Conservation (phyloP, 2,888 invertebrate genomes). For the Oeneis ivallda region DNA sequence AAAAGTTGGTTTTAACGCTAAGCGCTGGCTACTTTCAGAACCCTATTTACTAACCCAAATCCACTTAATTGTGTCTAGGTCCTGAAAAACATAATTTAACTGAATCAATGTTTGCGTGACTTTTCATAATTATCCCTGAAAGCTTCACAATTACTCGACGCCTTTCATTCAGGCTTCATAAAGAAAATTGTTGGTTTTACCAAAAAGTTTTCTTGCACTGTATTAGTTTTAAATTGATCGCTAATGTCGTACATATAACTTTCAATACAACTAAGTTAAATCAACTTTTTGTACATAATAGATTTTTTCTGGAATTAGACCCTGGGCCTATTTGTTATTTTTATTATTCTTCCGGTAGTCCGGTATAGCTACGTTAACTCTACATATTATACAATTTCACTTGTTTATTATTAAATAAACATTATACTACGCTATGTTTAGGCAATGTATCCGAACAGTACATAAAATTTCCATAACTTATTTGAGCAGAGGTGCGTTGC, state of each 20-base stretch:
- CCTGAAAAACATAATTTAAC: conserved; percentile 40
- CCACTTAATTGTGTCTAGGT: conserved; percentile 15
- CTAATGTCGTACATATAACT: conserved; percentile 68
- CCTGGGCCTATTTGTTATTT: neutral
- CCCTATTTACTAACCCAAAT: conserved; percentile 12
- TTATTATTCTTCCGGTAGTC: neutral
- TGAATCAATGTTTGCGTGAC: conserved; percentile 71
- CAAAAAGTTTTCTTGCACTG: conserved; percentile 72
- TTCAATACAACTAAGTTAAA: conserved; percentile 38
- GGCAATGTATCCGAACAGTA: conserved; percentile 57
- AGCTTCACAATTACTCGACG: conserved; percentile 65
- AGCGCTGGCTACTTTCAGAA: neutral
- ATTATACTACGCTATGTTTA: conserved; percentile 20
- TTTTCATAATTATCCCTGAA: conserved; percentile 70
- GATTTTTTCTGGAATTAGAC: neutral
- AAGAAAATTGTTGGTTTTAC: conserved; percentile 76
- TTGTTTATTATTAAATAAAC: neutral
- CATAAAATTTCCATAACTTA: conserved; percentile 78
- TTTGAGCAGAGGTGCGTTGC: conserved; percentile 74
- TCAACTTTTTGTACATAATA: neutral
- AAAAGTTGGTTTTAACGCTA: neutral
- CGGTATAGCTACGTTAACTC: neutral
- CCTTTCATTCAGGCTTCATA: conserved; percentile 71
- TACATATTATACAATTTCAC: too few species aligned
- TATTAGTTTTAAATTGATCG: conserved; percentile 74